phyloP scores from a whole-genome alignment of 2,888 invertebrate species.

The Toxonevra muliebris region DNA sequence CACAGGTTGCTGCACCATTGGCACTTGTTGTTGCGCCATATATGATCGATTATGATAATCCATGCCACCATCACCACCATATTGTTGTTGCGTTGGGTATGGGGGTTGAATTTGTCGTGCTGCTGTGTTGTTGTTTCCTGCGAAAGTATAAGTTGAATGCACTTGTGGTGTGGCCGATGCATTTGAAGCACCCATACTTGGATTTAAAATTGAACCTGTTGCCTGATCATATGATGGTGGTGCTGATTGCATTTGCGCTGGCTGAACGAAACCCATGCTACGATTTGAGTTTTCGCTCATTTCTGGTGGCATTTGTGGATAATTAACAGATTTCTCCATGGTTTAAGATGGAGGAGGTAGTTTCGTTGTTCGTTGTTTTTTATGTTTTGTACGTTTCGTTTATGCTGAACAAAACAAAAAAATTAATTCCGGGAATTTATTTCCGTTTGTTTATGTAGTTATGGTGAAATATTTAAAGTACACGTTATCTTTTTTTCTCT shows the following conservation, averaged over 20 bases:
- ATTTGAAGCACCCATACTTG: constrained; percentile 21
- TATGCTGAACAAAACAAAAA: background rate
- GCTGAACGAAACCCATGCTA: constrained; percentile 31
- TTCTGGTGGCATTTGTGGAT: constrained; percentile 24
- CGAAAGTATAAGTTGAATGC: too few species aligned
- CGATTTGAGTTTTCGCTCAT: constrained; percentile 29
- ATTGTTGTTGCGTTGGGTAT: background rate
- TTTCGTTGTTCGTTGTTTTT: background rate
- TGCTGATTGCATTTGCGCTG: constrained; percentile 31
- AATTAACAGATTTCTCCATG: constrained; percentile 26
- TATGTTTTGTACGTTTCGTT: background rate
- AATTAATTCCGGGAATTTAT: background rate
- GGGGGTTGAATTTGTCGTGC: too few species aligned
- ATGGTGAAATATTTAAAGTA: background rate
- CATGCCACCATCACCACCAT: background rate
- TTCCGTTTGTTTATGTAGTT: background rate
- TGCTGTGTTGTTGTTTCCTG: too few species aligned
- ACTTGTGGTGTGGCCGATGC: constrained; percentile 18
- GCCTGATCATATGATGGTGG: constrained; percentile 61
- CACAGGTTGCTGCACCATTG: constrained; percentile 45
- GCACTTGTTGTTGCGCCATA: constrained; percentile 15
- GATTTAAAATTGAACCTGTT: constrained; percentile 35
- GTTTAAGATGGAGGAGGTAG: background rate
- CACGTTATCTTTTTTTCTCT: too few species aligned
- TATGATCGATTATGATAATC: too few species aligned